Conservation (phyloP, 2,888 invertebrate genomes). For the Pyrgus malvae region DNA sequence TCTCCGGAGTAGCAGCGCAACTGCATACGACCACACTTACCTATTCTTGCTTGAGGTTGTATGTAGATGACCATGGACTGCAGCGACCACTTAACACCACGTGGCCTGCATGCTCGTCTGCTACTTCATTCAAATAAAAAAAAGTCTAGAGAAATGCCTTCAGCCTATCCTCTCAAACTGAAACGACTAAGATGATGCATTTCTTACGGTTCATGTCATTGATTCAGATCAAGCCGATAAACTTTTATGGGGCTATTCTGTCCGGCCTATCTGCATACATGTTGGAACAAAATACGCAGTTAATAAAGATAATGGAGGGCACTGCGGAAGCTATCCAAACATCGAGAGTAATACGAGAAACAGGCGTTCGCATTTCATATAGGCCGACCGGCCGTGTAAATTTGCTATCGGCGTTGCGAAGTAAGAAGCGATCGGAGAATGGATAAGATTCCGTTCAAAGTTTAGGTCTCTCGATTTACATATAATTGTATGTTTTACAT, state of each 20-base stretch:
- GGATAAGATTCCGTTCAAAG: conserved; percentile 21
- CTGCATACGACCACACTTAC: too few relatives aligned
- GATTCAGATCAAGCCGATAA: conserved; percentile 44
- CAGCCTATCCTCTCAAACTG: too few relatives aligned
- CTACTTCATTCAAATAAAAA: too few relatives aligned
- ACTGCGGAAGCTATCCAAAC: conserved; percentile 50
- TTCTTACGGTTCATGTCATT: conserved; percentile 41
- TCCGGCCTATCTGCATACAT: conserved; percentile 32
- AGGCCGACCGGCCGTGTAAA: conserved; percentile 43
- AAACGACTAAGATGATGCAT: conserved; percentile 35
- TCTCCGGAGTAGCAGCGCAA: too few relatives aligned
- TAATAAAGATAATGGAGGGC: conserved; percentile 23
- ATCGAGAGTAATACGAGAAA: conserved; percentile 49
- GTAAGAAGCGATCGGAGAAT: conserved; percentile 18
- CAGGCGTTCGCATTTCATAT: conserved; percentile 44
- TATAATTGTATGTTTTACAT: conserved; percentile 26
- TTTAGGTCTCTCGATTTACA: conserved; percentile 20
- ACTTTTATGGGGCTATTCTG: conserved; percentile 38
- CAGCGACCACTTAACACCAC: too few relatives aligned
- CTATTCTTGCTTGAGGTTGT: too few relatives aligned
- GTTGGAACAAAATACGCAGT: conserved; percentile 29
- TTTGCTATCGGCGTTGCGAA: conserved; percentile 41
- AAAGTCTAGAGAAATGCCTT: too few relatives aligned
- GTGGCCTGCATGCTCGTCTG: too few relatives aligned
- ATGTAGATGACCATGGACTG: too few relatives aligned